Evolutionary conservation across 2,888 invertebrate genomes (phyloP), one percentile per base, ranked within the genome.

Genomic region (Lasioglossum zephyrum): DNA sequence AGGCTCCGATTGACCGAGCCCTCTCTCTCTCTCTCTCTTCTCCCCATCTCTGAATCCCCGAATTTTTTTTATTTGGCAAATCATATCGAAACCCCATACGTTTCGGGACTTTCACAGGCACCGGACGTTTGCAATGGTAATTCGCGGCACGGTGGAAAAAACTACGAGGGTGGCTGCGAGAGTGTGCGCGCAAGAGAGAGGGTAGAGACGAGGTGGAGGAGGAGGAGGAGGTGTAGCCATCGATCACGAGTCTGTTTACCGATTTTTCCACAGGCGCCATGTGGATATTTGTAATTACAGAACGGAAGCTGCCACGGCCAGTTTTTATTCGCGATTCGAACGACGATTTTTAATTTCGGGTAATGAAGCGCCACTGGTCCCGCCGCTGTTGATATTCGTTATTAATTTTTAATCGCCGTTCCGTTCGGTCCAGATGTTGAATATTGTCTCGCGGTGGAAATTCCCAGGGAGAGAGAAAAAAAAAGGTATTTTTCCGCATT

Each of bases 251-350:
- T 90, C 87, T 92, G 91, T 94, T 94, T 93, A 92, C 93, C 89
- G 91, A 92, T 92, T 93, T 92, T 92, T 89, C 92, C 90, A 86
- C 86, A 84, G 88, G 85, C 87, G 88, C 91, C 85, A 88, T 93
- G 93, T 94, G 93, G 93, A 94, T 93, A 94, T 94, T 94, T 93
- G 94, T 94, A 93, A 94, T 94, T 94, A 94, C 92, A 91, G 91
- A 89, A 92, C 89, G 87, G 91, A 90, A 89, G 90, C 91, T 87
- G 87, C 88, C 87, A 81, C 86, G 83, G 85, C 88, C 87, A 85
- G 88, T 93, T 93, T 93, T 92, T 92, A 91, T 92, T 92, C 91
- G 89, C 90, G 88, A 88, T 93, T 92, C 92, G 90, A 90, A 91
- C 91, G 91, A 92, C 92, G 89, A 92, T 93, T 93, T 93, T 93